Evolutionary conservation across 2,113 vertebrate species (phyloP).

Genomic region (Motacilla alba): DNA sequence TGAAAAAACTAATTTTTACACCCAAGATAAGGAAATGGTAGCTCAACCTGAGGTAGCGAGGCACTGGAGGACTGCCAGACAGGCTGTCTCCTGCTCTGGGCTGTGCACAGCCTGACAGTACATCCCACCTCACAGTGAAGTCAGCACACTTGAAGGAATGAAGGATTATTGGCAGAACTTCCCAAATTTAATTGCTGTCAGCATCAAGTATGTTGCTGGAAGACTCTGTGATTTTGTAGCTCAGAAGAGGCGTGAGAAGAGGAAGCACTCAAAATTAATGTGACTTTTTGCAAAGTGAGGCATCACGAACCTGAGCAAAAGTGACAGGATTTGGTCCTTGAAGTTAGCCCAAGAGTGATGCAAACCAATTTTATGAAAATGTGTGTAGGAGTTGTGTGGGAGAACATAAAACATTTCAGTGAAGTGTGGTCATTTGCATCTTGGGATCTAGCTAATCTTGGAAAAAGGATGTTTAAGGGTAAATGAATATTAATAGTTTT

Average conservation of each 20-base stretch:
- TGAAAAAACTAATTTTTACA: neutral
- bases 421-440: neutral
- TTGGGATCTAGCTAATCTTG: neutral
- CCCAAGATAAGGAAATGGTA: neutral
- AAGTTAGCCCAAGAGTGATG: neutral
- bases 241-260: neutral
- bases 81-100: neutral
- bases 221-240: neutral
- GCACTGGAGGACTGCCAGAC: neutral
- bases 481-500: neutral
- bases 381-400: neutral
- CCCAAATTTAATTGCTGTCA: neutral
- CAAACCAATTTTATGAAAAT: neutral
- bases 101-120: neutral
- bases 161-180: neutral
- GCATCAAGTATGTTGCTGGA: neutral
- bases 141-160: neutral
- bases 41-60: rapidly evolving
- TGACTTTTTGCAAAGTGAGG: neutral
- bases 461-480: neutral
- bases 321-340: neutral
- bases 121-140: neutral
- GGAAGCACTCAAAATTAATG: neutral
- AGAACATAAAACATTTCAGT: neutral
- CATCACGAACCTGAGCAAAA: neutral